Evolutionary conservation across 1,140 invertebrate genomes (phyloP), one percentile per base, ranked within the genome.

Genomic region (Cardiocondyla obscurior): DNA sequence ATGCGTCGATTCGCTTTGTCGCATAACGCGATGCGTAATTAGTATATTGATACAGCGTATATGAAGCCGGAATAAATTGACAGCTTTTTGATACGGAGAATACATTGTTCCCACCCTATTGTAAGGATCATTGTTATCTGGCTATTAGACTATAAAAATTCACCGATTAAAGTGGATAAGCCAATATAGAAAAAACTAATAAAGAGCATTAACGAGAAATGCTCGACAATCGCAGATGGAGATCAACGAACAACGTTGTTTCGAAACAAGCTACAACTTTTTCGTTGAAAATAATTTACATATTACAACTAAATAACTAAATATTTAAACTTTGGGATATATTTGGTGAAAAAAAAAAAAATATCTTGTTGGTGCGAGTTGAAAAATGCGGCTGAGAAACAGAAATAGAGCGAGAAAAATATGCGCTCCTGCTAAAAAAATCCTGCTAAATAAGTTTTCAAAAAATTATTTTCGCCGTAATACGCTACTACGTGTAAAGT

Each of bases 51-150:
- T 73, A 30, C 51, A 36, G 28, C n/a, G n/a, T 39, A 62, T 7
- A 65, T 77, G 51, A 65, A 65, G 62, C 30, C 19, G 10, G 22
- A 65, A 62, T 77, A 58, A 58, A 73, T 16, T 57, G 44, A 51
- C 25, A 42, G 28, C 19, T 76, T 62, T 76, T 64, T 46, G 44
- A 64, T 53, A 51, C 46, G 19, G 39, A 30, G 22, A 51, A 51
- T 19, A 42, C 39, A 77, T 65, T 77, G 33, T 77, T 51, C 8
- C 22, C 19, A 58, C 22, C 5, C 64, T 51, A 49, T 65, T 51
- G 62, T 62, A 74, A 46, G 46, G 36, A 74, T 74, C 44, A 74
- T 74, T 74, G 57, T 74, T 74, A 28, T 44, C 57, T 33, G n/a
- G 7, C 53, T 33, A 39, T 77, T 67, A 49, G 16, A 36, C 8